A percentile compares a stretch with the other conserved stretches of the same genome.
Conservation (phyloP, 2,888 invertebrate species). For the Trissoscelio sp. region DNA sequence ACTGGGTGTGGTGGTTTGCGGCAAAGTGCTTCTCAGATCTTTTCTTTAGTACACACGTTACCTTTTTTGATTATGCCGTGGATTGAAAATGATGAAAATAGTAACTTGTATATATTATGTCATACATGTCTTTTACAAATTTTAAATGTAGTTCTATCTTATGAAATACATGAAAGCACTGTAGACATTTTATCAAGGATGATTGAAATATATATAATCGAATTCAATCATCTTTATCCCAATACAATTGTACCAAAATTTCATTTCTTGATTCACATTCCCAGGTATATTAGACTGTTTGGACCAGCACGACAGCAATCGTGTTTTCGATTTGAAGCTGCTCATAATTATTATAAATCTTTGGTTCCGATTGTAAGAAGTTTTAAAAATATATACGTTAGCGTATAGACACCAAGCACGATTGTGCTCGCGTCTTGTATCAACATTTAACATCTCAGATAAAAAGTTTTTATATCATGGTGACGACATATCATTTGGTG, state of each 20-base stretch:
- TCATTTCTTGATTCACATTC: not conserved
- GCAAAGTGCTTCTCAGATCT: no score
- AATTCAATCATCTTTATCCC: conserved; percentile 3
- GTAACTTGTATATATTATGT: not conserved
- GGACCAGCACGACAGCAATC: not conserved
- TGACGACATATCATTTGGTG: conserved; percentile 48
- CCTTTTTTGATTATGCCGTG: conserved; percentile 10
- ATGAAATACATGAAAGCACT: conserved; percentile 13
- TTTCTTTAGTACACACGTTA: no score
- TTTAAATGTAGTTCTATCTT: not conserved
- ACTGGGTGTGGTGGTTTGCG: no score
- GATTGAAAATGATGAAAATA: conserved; percentile 3
- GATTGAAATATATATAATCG: conserved; percentile 1
- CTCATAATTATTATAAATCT: conserved; percentile 11
- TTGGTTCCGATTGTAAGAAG: conserved; percentile 1
- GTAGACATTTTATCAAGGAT: not conserved
- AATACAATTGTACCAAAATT: no score
- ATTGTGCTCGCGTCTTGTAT: conserved; percentile 32
- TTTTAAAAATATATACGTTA: conserved; percentile 7
- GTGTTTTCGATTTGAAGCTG: conserved; percentile 9
- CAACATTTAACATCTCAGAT: not conserved
- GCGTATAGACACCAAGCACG: conserved; percentile 1
- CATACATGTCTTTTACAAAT: conserved; percentile 14
- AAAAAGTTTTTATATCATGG: conserved; percentile 63
- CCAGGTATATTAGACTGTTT: not conserved